These are phyloP conservation scores for Megatriorchis doriae DNA, from an alignment of 2,113 vertebrate genomes.

Conservation along the genomic window DNA sequence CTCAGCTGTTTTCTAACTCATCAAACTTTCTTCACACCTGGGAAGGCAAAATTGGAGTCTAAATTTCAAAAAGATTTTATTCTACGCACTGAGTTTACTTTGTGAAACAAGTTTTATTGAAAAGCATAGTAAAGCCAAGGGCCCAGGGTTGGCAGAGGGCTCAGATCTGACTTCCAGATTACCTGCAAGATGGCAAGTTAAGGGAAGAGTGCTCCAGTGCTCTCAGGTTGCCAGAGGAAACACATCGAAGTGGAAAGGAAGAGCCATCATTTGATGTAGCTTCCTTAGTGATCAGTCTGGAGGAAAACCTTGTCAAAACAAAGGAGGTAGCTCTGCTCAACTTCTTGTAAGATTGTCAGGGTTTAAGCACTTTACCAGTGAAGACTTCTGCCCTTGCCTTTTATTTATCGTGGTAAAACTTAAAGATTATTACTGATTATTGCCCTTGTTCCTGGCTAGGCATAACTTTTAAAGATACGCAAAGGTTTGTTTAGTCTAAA, in stretches of 20 bases:
- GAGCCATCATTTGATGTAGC: background rate
- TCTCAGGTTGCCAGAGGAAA: background rate
- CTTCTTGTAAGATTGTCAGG: background rate
- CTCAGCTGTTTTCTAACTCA: conserved; percentile 4
- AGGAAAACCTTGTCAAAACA: background rate
- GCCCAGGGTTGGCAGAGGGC: background rate
- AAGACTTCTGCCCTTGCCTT: background rate
- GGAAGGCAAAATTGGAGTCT: conserved; percentile 39
- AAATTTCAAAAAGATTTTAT: conserved; percentile 22
- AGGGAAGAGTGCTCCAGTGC: background rate
- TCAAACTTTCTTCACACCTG: conserved; percentile 16
- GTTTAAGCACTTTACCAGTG: background rate
- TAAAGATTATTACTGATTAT: background rate
- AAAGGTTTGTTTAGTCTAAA: background rate
- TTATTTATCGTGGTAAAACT: background rate
- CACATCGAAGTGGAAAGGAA: background rate
- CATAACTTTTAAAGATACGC: background rate
- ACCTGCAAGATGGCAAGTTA: background rate
- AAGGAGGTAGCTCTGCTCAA: background rate
- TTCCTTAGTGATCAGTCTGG: background rate
- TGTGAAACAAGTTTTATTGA: background rate
- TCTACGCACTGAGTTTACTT: background rate
- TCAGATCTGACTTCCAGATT: background rate
- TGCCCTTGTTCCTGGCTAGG: background rate
- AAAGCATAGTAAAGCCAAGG: background rate